Evolutionary conservation across 2,797 vertebrate species (phyloP).

Genomic region (Sus cebifrons): DNA sequence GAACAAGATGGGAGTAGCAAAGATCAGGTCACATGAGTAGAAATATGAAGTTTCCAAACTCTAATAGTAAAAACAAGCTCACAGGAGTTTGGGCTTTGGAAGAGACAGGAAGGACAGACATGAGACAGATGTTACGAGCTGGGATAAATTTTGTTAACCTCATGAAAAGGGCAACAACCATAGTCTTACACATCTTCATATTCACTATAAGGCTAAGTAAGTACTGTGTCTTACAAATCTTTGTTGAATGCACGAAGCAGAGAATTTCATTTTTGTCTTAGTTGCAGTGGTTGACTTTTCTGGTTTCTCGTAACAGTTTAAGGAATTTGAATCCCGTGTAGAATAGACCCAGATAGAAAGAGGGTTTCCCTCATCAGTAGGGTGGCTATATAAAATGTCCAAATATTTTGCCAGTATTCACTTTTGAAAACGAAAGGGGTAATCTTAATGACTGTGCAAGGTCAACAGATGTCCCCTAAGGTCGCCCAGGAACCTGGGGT

Average conservation of each 20-base stretch:
- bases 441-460: neutral
- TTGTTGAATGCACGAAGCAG: neutral
- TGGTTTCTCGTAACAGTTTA: slow-evolving; percentile 16
- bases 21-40: neutral
- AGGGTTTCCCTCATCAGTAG: slow-evolving; percentile 9
- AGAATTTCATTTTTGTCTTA: slow-evolving; percentile 32
- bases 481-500: neutral
- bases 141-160: neutral
- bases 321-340: slow-evolving; percentile 12
- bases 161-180: neutral
- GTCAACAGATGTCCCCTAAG: neutral
- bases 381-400: neutral
- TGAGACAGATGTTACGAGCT: neutral
- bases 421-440: neutral
- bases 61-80: neutral
- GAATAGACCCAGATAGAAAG: neutral
- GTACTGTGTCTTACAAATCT: neutral
- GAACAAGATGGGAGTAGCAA: neutral
- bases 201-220: neutral
- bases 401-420: slow-evolving; percentile 39
- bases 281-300: neutral
- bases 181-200: neutral
- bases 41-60: neutral
- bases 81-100: neutral
- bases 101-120: neutral